These are phyloP conservation scores for Scaptomyza cyrtandrae DNA, from an alignment of 2,888 invertebrate species.

Conservation along the genomic window DNA sequence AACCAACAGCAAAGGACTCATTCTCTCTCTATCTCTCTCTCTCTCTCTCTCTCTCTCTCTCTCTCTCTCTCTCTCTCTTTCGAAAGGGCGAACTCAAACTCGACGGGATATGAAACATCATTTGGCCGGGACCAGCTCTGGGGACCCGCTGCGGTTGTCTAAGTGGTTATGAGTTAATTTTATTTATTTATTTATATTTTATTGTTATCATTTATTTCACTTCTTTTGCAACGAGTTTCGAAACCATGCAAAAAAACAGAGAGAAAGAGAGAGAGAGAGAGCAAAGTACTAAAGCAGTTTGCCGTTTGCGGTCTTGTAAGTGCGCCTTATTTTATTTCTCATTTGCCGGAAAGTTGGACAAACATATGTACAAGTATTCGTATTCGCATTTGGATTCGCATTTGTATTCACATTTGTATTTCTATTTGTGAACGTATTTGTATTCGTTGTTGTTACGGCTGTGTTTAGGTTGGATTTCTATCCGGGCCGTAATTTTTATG, in stretches of 20 bases:
- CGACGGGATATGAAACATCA: slow-evolving; percentile 44
- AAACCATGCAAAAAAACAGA: background rate
- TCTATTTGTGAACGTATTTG: slow-evolving; percentile 15
- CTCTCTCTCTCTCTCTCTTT: background rate
- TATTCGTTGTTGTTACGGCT: slow-evolving; percentile 4
- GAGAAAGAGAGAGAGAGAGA: background rate
- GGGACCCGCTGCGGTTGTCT: slow-evolving; percentile 57
- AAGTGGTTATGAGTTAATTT: slow-evolving; percentile 82
- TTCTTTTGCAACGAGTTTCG: slow-evolving; percentile 26
- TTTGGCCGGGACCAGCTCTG: slow-evolving; percentile 31
- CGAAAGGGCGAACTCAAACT: slow-evolving; percentile 14
- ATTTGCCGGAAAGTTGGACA: slow-evolving; percentile 30
- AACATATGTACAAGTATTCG: slow-evolving; percentile 37
- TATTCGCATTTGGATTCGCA: slow-evolving; percentile 13
- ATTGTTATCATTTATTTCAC: slow-evolving; percentile 78
- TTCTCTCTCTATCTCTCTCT: no score
- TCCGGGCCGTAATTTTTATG: slow-evolving; percentile 63
- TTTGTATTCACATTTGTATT: slow-evolving; percentile 9
- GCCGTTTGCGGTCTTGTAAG: slow-evolving; percentile 41
- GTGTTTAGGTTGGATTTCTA: slow-evolving; percentile 54
- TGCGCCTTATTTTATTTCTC: slow-evolving; percentile 51
- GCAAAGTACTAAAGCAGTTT: background rate
- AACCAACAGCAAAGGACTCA: background rate
- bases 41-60: no score
- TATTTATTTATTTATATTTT: slow-evolving; percentile 82